Percentiles rank a stretch among this genome's conserved stretches.
These are phyloP conservation scores for Rhadinocentrus ornatus DNA, from an alignment of 2,797 vertebrate species.

Conservation along the genomic window DNA sequence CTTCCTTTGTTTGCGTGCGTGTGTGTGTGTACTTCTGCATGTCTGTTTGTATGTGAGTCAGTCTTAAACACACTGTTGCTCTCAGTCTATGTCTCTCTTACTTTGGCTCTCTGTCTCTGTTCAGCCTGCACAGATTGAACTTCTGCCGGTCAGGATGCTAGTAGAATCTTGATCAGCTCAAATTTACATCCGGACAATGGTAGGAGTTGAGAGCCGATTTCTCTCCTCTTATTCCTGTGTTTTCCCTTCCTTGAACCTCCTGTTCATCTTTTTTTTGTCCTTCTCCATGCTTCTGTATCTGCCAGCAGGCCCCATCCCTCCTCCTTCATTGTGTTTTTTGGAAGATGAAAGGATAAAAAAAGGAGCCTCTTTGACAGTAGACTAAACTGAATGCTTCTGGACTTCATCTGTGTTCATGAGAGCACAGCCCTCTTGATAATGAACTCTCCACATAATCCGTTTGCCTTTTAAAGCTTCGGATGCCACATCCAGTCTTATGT, in stretches of 20 bases:
- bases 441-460: conserved; percentile 42
- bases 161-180: conserved; percentile 85
- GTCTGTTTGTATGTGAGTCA: conserved; percentile 52
- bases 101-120: conserved; percentile 45
- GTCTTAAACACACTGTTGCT: conserved; percentile 44
- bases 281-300: conserved; percentile 50
- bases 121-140: conserved; percentile 69
- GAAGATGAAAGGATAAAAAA: conserved; percentile 71
- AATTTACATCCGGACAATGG: conserved; percentile 85
- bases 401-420: conserved; percentile 76
- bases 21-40: conserved; percentile 44
- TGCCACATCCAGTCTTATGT: conserved; percentile 30
- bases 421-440: conserved; percentile 65
- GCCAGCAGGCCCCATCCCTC: conserved; percentile 62
- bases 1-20: conserved; percentile 42
- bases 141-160: conserved; percentile 74
- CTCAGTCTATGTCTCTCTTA: conserved; percentile 29
- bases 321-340: conserved; percentile 58
- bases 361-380: conserved; percentile 67
- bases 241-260: conserved; percentile 64
- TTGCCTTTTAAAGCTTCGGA: conserved; percentile 28
- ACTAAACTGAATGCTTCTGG: conserved; percentile 72
- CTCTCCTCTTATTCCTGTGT: conserved; percentile 59
- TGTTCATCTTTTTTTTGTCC: conserved; percentile 67
- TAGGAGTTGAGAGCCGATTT: conserved; percentile 77